These are phyloP conservation scores for Anagyrus pseudococci DNA, from an alignment of 2,888 invertebrate genomes.

Conservation along the genomic window DNA sequence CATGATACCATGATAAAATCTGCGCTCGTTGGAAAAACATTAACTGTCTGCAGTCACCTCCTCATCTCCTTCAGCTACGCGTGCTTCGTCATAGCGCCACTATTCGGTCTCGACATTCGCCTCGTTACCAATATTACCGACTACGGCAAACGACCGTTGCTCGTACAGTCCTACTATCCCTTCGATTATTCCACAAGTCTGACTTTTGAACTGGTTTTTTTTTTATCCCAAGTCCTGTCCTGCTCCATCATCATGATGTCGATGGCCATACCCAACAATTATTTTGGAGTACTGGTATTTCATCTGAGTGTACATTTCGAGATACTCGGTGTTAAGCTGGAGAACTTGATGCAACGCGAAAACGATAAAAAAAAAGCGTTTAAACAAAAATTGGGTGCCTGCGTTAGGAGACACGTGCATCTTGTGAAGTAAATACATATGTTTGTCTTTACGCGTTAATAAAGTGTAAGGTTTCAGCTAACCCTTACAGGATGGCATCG, in stretches of 20 bases:
- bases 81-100: neutral
- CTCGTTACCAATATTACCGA: neutral
- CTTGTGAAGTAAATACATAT: neutral
- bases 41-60: constrained; percentile 2
- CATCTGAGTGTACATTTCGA: constrained; percentile 6
- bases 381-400: neutral
- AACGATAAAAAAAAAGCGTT: neutral
- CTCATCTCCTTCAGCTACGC: neutral
- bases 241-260: neutral
- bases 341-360: neutral
- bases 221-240: neutral
- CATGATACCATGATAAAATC: neutral
- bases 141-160: neutral
- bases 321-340: neutral
- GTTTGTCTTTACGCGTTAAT: too few relatives aligned
- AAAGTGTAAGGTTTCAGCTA: too few relatives aligned
- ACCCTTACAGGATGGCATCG: too few relatives aligned
- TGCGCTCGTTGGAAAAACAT: neutral
- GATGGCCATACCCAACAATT: constrained; percentile 3
- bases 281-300: neutral
- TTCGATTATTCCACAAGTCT: constrained; percentile 5
- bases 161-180: neutral
- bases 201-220: neutral
- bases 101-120: constrained; percentile 5
- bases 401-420: constrained; percentile 5